A percentile compares a stretch with the other conserved stretches of the same genome.
These are phyloP conservation scores for Muntiacus muntjak DNA, from an alignment of 2,113 vertebrate species.

Conservation along the genomic window DNA sequence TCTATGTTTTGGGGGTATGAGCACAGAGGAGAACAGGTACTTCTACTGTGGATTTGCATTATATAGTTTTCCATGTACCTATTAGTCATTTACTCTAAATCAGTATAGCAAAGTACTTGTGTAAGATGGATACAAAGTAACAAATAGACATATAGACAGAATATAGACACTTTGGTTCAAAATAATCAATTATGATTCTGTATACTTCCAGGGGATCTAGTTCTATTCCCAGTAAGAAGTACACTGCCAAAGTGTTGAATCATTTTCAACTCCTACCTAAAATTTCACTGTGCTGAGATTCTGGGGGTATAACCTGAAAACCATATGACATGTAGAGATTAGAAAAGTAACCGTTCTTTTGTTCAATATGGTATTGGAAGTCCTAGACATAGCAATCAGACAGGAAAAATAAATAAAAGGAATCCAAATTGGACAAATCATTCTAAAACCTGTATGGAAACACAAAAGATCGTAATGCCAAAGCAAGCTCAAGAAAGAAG, in stretches of 20 bases:
- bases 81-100: too few relatives aligned
- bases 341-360: not conserved
- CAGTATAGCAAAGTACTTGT: too few relatives aligned
- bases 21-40: too few relatives aligned
- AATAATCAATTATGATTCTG: not conserved
- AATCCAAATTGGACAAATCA: not conserved
- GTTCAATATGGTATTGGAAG: not conserved
- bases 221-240: not conserved
- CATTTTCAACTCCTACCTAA: not conserved
- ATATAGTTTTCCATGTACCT: too few relatives aligned
- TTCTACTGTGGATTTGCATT: too few relatives aligned
- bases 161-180: not conserved
- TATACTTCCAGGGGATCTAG: not conserved
- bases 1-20: too few relatives aligned
- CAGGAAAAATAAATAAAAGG: not conserved
- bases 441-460: not conserved
- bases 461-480: not conserved
- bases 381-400: not conserved
- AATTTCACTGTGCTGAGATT: not conserved
- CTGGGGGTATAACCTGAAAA: not conserved
- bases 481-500: not conserved
- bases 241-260: not conserved
- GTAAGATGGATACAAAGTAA: too few relatives aligned
- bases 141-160: not conserved
- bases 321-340: not conserved